A percentile compares a stretch with the other conserved stretches of the same genome.
Conservation (phyloP, 2,113 vertebrate genomes). For the Phocoena phocoena region DNA sequence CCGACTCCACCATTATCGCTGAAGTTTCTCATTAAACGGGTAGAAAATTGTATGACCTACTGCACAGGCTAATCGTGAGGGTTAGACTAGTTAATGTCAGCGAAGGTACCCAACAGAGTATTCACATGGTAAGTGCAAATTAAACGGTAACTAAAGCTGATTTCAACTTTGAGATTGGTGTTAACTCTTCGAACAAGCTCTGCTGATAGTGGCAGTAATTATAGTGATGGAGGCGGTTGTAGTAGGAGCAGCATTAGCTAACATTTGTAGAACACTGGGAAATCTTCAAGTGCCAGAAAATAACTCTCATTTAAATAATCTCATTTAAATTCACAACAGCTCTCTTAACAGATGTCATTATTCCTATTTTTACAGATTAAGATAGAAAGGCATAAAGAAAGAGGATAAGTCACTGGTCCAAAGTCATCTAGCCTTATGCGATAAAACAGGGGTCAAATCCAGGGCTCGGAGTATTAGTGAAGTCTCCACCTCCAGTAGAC, state of each 20-base stretch:
- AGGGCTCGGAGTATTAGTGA: background rate
- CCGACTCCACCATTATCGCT: background rate
- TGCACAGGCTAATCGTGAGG: background rate
- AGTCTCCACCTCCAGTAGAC: background rate
- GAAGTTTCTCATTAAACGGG: background rate
- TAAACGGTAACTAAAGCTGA: background rate
- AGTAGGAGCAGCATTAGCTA: background rate
- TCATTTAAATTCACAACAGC: conserved; percentile 58
- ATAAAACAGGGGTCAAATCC: background rate
- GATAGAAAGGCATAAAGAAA: conserved; percentile 31
- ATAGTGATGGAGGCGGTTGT: background rate
- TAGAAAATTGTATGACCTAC: background rate
- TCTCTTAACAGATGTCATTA: conserved; percentile 31
- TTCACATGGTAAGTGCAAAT: background rate
- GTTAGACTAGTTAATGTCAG: background rate
- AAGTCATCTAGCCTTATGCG: background rate
- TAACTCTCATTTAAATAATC: conserved; percentile 44
- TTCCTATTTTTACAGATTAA: conserved; percentile 38
- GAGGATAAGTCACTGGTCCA: background rate
- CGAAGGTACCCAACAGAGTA: background rate
- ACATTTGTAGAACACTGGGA: conserved; percentile 4
- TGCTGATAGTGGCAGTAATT: background rate
- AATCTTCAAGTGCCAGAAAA: conserved; percentile 24
- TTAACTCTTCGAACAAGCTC: background rate
- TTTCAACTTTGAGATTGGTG: background rate